Evolutionary conservation across 2,888 invertebrate genomes (phyloP).

Genomic region (Melolontha melolontha): DNA sequence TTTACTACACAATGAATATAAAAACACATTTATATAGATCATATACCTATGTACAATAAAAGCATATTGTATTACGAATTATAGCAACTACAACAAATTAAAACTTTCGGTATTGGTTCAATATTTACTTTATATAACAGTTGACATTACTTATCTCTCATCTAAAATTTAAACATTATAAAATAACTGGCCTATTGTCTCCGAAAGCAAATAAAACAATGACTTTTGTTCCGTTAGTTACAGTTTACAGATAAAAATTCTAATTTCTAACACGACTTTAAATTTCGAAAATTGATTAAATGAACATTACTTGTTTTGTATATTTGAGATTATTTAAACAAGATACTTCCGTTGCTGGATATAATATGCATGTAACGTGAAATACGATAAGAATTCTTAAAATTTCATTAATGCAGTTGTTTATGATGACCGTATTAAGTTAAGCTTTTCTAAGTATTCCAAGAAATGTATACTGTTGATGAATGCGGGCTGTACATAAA

Average conservation of each 20-base stretch:
- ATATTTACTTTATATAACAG: no score
- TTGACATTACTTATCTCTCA: no score
- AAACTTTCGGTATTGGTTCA: no score
- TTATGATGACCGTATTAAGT: not conserved
- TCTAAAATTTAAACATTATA: no score
- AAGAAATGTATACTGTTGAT: not conserved
- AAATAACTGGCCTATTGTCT: no score
- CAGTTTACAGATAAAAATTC: not conserved
- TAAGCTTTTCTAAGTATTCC: conserved; percentile 7
- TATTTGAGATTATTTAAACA: no score
- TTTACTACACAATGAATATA: conserved; percentile 6
- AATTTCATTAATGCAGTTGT: conserved; percentile 1
- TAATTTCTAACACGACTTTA: no score
- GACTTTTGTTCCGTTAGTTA: not conserved
- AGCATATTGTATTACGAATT: no score
- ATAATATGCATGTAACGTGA: not conserved
- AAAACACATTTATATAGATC: not conserved
- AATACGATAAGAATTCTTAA: conserved; percentile 8
- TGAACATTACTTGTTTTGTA: no score
- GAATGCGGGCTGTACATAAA: not conserved
- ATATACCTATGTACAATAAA: no score
- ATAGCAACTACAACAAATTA: no score
- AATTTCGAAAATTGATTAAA: not conserved
- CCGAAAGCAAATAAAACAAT: no score
- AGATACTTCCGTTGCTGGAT: conserved; percentile 2